Base-by-base conservation (phyloP, 2,797 vertebrate species). In the Nyctibius grandis region DNA sequence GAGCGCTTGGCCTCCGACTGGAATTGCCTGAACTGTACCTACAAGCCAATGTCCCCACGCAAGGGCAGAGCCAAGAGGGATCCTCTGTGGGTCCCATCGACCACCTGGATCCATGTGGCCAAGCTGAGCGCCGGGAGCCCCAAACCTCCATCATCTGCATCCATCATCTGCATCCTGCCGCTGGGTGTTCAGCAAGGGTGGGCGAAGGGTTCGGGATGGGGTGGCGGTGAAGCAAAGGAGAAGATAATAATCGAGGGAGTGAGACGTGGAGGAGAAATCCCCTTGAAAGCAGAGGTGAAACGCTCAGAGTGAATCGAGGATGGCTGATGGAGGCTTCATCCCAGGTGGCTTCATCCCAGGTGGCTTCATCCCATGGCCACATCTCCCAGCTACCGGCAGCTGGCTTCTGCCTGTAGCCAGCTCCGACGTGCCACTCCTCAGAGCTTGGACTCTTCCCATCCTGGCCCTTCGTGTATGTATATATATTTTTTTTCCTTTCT, bases 361-460 rank as follows among this genome's bases (percentile, higher is more conserved):
- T n/a, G n/a, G n/a, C n/a, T n/a, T n/a, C n/a, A n/a, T n/a, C n/a
- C n/a, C n/a, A n/a, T n/a, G n/a, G 1, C 50, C 31, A 9, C 21
- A 1, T 22, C 89, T 76, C 60, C 54, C 0, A 19, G 92, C 94
- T 97, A 91, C 88, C 48, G 93, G 93, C 97, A 95, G 95, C 97
- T 95, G 97, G 96, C 91, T 96, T 92, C 96, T 95, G 96, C 85
- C 90, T 4, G 6, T 96, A 65, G 95, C 86, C 89, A 63, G 92
- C 3, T 6, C 89, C 4, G 1, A 86, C 29, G 23, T 38, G 92
- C 65, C 1, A 5, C 15, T 90, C 94, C 92, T 86, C 10, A 2
- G 91, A 91, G 88, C 89, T 80, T 19, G 6, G 81, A 47, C 15
- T 9, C 69, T 88, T 91, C 89, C 76, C n/a, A 21, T 91, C 84